A percentile compares a stretch with the other conserved stretches of the same genome.
phyloP scores from a whole-genome alignment of 2,797 vertebrate genomes.

The Adelosebastes latens region DNA sequence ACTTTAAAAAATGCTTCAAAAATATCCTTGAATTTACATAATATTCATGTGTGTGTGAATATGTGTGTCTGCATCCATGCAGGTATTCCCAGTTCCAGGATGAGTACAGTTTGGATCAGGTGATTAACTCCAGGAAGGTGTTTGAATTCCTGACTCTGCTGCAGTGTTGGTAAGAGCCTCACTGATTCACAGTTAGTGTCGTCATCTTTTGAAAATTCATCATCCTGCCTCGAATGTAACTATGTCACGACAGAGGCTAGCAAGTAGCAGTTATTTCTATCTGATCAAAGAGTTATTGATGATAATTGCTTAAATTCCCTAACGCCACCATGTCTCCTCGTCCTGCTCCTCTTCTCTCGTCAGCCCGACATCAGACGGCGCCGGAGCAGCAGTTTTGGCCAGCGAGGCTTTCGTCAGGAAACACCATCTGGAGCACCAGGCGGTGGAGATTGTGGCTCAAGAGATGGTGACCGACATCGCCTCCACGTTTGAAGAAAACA shows the following conservation, averaged over 20 bases:
- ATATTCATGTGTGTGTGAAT: neutral
- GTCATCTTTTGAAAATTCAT: neutral
- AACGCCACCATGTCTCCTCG: neutral
- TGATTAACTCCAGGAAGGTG: slow-evolving; percentile 88
- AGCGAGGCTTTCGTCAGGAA: slow-evolving; percentile 89
- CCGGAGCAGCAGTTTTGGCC: slow-evolving; percentile 91
- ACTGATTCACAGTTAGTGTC: neutral
- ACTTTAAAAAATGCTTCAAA: neutral
- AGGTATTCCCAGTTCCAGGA: slow-evolving; percentile 95
- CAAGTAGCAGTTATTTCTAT: neutral
- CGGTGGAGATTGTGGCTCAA: slow-evolving; percentile 95
- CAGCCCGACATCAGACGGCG: slow-evolving; percentile 95
- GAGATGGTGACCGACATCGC: slow-evolving; percentile 92
- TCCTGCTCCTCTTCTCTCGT: neutral
- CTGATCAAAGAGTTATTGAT: neutral
- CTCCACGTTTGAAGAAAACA: slow-evolving; percentile 90
- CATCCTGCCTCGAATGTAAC: neutral
- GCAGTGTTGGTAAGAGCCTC: slow-evolving; percentile 93
- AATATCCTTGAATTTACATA: neutral
- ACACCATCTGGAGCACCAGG: slow-evolving; percentile 85
- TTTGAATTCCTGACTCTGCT: slow-evolving; percentile 93
- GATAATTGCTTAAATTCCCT: neutral
- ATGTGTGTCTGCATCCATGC: neutral
- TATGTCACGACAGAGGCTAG: no score
- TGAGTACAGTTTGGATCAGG: slow-evolving; percentile 92